These are phyloP conservation scores for Venustoraphidia nigricollis DNA, from an alignment of 2,888 invertebrate species.

Conservation along the genomic window DNA sequence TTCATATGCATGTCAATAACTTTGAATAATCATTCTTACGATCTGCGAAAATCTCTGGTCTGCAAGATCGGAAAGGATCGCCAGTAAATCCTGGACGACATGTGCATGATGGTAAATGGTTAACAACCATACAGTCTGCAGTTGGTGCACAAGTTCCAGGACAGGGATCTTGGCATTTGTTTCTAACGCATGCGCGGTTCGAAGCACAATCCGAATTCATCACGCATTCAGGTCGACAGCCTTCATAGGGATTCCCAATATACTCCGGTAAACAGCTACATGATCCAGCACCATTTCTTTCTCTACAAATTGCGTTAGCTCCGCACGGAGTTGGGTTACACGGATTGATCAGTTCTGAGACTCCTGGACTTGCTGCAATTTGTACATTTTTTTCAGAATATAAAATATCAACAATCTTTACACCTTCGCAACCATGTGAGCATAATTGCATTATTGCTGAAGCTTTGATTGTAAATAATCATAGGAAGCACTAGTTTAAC, in stretches of 20 bases:
- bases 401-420: too few species aligned
- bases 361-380: constrained; percentile 1
- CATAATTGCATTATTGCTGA: too few species aligned
- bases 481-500: too few species aligned
- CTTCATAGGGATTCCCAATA: constrained; percentile 62
- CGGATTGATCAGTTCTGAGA: constrained; percentile 36
- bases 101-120: constrained; percentile 48
- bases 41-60: constrained; percentile 20
- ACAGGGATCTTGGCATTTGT: constrained; percentile 53
- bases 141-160: constrained; percentile 53
- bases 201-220: constrained; percentile 50
- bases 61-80: constrained; percentile 43
- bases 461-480: too few species aligned
- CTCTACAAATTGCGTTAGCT: constrained; percentile 55
- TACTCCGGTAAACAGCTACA: constrained; percentile 56
- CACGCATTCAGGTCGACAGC: constrained; percentile 52
- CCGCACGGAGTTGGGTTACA: constrained; percentile 50
- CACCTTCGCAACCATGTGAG: too few species aligned
- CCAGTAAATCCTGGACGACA: constrained; percentile 46
- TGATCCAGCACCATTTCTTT: constrained; percentile 54
- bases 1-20: neutral
- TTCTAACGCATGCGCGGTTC: constrained; percentile 42
- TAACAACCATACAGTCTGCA: constrained; percentile 47
- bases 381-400: too few species aligned
- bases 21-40: constrained; percentile 24